These are phyloP conservation scores for Orthonevra nobilis DNA, from an alignment of 2,888 invertebrate genomes.

Conservation along the genomic window DNA sequence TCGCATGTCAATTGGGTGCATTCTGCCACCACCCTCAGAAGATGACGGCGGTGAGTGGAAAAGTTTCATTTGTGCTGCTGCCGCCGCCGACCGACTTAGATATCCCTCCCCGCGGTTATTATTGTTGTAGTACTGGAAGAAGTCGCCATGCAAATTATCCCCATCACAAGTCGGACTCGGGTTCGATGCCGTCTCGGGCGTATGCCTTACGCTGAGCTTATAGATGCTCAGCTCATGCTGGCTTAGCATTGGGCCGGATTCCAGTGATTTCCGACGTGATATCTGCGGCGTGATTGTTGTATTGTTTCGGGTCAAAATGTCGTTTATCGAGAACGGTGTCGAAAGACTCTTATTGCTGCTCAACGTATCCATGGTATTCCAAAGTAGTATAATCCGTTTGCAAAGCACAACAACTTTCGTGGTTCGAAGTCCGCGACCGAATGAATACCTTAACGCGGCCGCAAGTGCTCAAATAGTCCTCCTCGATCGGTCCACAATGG, in stretches of 20 bases:
- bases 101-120: conserved; percentile 75
- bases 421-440: conserved; percentile 52
- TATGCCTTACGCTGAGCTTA: conserved; percentile 71
- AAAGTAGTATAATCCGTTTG: too few species aligned
- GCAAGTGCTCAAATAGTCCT: conserved; percentile 71
- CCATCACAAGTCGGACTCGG: conserved; percentile 71
- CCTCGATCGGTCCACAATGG: conserved; percentile 64
- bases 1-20: conserved; percentile 79
- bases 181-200: conserved; percentile 70
- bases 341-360: conserved; percentile 78
- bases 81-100: conserved; percentile 71
- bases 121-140: conserved; percentile 76
- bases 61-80: conserved; percentile 55
- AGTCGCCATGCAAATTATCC: conserved; percentile 71
- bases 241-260: conserved; percentile 64
- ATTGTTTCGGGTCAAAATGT: conserved; percentile 83
- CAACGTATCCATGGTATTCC: conserved; percentile 61
- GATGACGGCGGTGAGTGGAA: conserved; percentile 71
- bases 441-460: conserved; percentile 61
- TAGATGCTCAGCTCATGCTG: conserved; percentile 74
- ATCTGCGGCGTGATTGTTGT: conserved; percentile 73
- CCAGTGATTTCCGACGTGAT: conserved; percentile 73
- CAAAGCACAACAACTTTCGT: conserved; percentile 59
- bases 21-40: conserved; percentile 53
- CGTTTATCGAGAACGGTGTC: conserved; percentile 88